Evolutionary conservation across 2,797 vertebrate species (phyloP), one percentile per base, ranked within the genome.

Genomic region (Parauchenoglanis ngamensis): DNA sequence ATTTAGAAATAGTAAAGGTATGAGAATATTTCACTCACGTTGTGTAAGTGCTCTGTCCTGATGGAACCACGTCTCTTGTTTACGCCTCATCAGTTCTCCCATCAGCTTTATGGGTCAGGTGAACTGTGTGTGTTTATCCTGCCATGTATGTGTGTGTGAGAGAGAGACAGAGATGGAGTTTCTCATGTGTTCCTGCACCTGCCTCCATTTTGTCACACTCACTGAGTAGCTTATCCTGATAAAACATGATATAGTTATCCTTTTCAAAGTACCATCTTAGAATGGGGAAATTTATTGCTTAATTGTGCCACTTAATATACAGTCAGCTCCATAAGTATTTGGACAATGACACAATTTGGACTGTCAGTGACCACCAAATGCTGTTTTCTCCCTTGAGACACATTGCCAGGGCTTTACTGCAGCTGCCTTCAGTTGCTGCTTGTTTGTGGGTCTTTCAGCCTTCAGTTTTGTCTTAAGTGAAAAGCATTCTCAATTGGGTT

Each of bases 31-130:
- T 57, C 15, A 78, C 76, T 78, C 54, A 57, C 54, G 8, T 23
- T 35, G 54, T 78, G 21, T 21, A 57, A 57, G 54, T 12, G 54
- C 54, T 78, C 52, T 57, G 28, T 78, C 76, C 76, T 57, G 52
- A 78, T 57, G 75, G 49, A 54, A 77, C 7, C 49, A 7, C 17
- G 7, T 12, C 76, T 35, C 28, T 8, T 4, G 54, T 78, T 57
- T 78, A 78, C 19, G 28, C 52, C 76, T 57, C 76, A 57, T 78
- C 54, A 35, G n/a, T 35, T 57, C 40, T 77, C 15, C 49, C 54
- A 57, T 78, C 54, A 57, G 54, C 76, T 57, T 57, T 78, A 57
- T 78, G 76, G 28, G n/a, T 77, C 75, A 31, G 75, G 75, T 56
- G 75, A 31, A 52, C n/a, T 31, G 25, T 77, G 75, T 54, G 75